These are phyloP conservation scores for Ondatra zibethicus DNA, from an alignment of 2,113 vertebrate genomes.

Conservation along the genomic window DNA sequence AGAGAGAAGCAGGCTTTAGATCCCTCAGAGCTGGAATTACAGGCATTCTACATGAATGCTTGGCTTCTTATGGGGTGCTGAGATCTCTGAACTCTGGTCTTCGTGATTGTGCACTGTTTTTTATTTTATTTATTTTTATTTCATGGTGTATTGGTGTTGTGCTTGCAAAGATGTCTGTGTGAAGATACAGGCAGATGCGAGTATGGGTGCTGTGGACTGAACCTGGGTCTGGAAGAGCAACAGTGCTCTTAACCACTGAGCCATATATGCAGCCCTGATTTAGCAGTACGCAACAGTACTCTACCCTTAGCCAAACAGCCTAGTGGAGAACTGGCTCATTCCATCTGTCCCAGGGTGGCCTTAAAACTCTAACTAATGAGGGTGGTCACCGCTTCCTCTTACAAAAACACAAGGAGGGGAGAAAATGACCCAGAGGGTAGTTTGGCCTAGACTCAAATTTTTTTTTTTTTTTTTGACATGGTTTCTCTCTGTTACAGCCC, in stretches of 20 bases:
- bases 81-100: neutral
- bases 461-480: no score
- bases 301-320: neutral
- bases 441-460: neutral
- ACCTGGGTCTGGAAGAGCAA: neutral
- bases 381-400: neutral
- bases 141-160: neutral
- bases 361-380: neutral
- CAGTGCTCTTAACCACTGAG: neutral
- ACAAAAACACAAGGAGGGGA: neutral
- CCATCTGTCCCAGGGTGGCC: neutral
- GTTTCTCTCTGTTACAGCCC: no score
- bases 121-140: neutral
- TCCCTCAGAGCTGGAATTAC: neutral
- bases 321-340: neutral
- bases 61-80: neutral
- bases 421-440: neutral
- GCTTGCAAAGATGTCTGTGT: neutral
- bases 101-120: neutral
- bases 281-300: neutral
- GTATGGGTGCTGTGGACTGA: neutral
- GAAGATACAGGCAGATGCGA: neutral
- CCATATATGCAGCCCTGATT: neutral
- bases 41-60: neutral
- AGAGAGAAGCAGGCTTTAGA: neutral